Evolutionary conservation across 2,797 vertebrate genomes (phyloP).

Genomic region (Rhynchonycteris naso): DNA sequence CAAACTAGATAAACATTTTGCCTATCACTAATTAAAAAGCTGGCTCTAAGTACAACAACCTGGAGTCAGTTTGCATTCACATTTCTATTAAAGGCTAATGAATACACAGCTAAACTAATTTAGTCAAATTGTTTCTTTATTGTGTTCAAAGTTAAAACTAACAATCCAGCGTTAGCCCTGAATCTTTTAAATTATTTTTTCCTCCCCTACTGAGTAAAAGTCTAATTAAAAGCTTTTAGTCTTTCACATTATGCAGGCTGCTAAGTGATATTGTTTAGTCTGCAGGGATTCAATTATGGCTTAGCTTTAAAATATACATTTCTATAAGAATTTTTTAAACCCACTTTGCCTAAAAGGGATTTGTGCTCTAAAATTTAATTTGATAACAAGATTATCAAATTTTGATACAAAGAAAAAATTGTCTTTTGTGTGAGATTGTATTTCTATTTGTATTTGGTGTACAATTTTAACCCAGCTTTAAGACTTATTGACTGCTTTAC

Average conservation of each 20-base stretch:
- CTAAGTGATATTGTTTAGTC: slow-evolving; percentile 83
- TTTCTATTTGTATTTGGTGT: background rate
- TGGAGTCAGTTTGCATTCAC: slow-evolving; percentile 78
- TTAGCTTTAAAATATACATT: slow-evolving; percentile 78
- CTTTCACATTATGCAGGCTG: slow-evolving; percentile 78
- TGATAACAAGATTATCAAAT: slow-evolving; percentile 74
- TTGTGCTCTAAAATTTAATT: slow-evolving; percentile 75
- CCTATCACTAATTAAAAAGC: slow-evolving; percentile 82
- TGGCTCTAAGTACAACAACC: slow-evolving; percentile 80
- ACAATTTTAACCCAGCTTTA: slow-evolving; percentile 14
- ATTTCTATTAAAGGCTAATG: slow-evolving; percentile 84
- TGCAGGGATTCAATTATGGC: slow-evolving; percentile 81
- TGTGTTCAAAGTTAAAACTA: slow-evolving; percentile 84
- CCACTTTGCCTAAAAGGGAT: slow-evolving; percentile 70
- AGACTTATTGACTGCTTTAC: background rate
- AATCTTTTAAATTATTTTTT: slow-evolving; percentile 85
- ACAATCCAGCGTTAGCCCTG: slow-evolving; percentile 80
- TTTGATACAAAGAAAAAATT: slow-evolving; percentile 63
- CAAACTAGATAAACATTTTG: slow-evolving; percentile 76
- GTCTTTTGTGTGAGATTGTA: slow-evolving; percentile 19
- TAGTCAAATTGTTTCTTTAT: slow-evolving; percentile 85
- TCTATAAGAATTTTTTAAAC: slow-evolving; percentile 70
- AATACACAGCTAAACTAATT: slow-evolving; percentile 86
- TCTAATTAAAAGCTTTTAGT: slow-evolving; percentile 88
- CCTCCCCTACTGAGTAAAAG: slow-evolving; percentile 82